Evolutionary conservation across 2,797 vertebrate genomes (phyloP), one percentile per base, ranked within the genome.

Genomic region (Cuniculus paca): DNA sequence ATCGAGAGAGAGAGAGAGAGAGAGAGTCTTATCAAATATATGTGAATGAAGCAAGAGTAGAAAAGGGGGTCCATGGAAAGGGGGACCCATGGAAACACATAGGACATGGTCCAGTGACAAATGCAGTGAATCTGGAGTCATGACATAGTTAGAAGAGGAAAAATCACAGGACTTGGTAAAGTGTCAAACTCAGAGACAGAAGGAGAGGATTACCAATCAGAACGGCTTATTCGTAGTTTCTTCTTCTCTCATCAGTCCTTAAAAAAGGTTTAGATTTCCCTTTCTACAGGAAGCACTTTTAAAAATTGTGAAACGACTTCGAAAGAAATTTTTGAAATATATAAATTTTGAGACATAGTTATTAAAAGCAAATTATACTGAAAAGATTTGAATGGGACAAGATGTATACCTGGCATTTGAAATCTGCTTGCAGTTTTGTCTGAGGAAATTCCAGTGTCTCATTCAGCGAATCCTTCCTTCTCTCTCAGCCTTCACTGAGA

Each of bases 331-430:
- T 90, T 52, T 52, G 9, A 77, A 85, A 88, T 50, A 85, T 6
- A 31, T 36, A 42, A 14, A 45, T 42, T 72, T 26, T 72, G 63
- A 90, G 92, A 92, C 86, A 28, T 45, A 91, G 63, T 74, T 91
- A 92, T 56, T 63, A 65, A 39, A 95, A 78, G 48, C 31, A 50
- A 83, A 86, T 48, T 74, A n/a, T 45, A 11, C 75, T 77, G 34
- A 78, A 90, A 65, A 84, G 26, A 77, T 68, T 60, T 88, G 82
- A 90, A 75, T 74, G 78, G 85, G 77, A 87, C 34, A 72, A n/a
- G 48, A 78, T 78, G 36, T 95, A 90, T 72, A 81, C 58, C 52
- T 93, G n/a, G 65, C 28, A 65, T 65, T 45, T 74, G 54, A 74
- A 86, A 83, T 45, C 72, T 45, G 17, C 90, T 87, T 78, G 28